A percentile compares a stretch with the other conserved stretches of the same genome.
phyloP scores from a whole-genome alignment of 2,113 vertebrate species.

The Melanerpes aurifrons region DNA sequence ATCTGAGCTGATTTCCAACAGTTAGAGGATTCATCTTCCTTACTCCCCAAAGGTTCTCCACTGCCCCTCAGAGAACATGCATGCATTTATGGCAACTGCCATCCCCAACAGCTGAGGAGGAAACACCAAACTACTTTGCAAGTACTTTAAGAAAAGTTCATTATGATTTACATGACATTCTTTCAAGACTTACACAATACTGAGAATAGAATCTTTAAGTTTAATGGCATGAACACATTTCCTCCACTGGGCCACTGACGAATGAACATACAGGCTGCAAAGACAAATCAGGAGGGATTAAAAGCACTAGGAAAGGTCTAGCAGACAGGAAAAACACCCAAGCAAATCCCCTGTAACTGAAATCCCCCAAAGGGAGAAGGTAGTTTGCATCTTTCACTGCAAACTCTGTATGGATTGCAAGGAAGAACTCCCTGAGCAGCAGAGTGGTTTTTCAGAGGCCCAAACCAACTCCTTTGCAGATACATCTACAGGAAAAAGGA shows the following conservation, averaged over 20 bases:
- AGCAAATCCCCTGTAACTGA: neutral
- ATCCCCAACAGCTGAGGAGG: neutral
- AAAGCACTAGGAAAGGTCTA: slow-evolving; percentile 28
- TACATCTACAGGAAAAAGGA: neutral
- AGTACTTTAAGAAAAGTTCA: slow-evolving; percentile 5
- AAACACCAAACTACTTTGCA: neutral
- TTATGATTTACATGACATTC: slow-evolving; percentile 33
- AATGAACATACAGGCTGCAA: slow-evolving; percentile 95
- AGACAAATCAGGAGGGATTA: slow-evolving; percentile 73
- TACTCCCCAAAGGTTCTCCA: neutral
- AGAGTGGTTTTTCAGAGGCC: neutral
- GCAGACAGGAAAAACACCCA: neutral
- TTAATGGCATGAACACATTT: slow-evolving; percentile 97
- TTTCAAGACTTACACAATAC: slow-evolving; percentile 92
- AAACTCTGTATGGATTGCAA: neutral
- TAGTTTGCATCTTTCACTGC: neutral
- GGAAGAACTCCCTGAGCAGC: neutral
- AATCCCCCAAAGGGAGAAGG: neutral
- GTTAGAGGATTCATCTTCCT: neutral
- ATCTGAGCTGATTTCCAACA: neutral
- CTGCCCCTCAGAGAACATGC: neutral
- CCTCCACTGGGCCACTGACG: slow-evolving; percentile 96
- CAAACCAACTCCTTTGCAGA: neutral
- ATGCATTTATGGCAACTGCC: neutral
- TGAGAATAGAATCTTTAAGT: slow-evolving; percentile 96